Conservation (phyloP, 2,797 vertebrate genomes). For the Spea hammondii region DNA sequence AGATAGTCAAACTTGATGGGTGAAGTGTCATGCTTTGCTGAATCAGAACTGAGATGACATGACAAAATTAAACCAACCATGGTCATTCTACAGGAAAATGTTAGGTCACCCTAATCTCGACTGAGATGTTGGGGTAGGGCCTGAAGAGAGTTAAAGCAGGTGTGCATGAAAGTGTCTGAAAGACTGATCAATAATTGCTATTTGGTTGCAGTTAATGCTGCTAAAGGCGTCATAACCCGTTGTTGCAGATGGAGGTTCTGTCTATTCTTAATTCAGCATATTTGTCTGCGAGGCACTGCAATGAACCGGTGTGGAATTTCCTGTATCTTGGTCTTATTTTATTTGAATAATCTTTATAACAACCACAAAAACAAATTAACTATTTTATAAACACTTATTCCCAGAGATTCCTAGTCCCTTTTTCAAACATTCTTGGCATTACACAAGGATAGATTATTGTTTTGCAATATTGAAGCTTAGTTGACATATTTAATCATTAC, state of each 20-base stretch:
- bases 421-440: constrained; percentile 35
- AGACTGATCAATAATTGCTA: no score
- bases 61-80: no score
- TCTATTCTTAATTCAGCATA: not conserved
- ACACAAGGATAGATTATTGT: not conserved
- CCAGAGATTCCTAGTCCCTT: not conserved
- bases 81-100: no score
- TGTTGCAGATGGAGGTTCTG: not conserved
- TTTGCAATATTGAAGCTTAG: constrained; percentile 20
- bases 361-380: constrained; percentile 25
- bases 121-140: no score
- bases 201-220: no score
- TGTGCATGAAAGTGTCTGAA: no score
- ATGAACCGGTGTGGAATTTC: constrained; percentile 9
- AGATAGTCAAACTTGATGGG: no score
- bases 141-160: no score
- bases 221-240: no score
- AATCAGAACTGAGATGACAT: no score
- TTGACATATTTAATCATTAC: constrained; percentile 6
- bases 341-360: constrained; percentile 27
- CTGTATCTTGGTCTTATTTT: constrained; percentile 1
- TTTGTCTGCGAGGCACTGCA: not conserved
- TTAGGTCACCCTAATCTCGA: no score
- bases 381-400: constrained; percentile 29
- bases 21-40: no score